A percentile compares a stretch with the other conserved stretches of the same genome.
Evolutionary conservation across 2,888 invertebrate species (phyloP).

Genomic region (Heliconius hortense): DNA sequence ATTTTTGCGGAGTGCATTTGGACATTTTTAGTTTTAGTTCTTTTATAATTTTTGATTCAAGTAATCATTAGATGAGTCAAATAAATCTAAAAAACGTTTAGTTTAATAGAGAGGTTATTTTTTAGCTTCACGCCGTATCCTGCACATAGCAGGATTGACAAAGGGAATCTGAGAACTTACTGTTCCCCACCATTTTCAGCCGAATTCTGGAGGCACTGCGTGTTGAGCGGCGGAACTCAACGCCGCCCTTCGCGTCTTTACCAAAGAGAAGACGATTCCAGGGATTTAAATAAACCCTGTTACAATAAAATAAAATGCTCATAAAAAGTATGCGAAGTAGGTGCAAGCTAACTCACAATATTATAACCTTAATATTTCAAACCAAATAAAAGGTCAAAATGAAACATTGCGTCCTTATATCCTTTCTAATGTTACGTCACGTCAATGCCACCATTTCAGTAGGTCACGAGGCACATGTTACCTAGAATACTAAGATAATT

Average conservation of each 20-base stretch:
- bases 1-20: slow-evolving; percentile 31
- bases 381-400: not conserved
- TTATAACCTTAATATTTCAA: not conserved
- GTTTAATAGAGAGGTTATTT: not conserved
- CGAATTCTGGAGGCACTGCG: too few relatives aligned
- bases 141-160: too few relatives aligned
- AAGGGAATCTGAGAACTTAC: too few relatives aligned
- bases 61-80: not conserved
- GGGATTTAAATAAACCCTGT: not conserved
- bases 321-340: not conserved
- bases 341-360: not conserved
- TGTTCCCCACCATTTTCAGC: too few relatives aligned
- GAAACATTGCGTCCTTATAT: slow-evolving; percentile 10
- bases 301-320: not conserved
- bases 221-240: too few relatives aligned
- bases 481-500: not conserved
- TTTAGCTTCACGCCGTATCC: too few relatives aligned
- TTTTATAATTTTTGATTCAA: not conserved
- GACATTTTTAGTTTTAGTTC: not conserved
- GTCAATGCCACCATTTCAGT: slow-evolving; percentile 17
- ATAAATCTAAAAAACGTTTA: not conserved
- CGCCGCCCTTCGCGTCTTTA: too few relatives aligned
- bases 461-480: not conserved
- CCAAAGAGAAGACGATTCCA: too few relatives aligned
- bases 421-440: slow-evolving; percentile 29